Conservation (phyloP, 2,888 invertebrate species). For the Hymenopus coronatus region DNA sequence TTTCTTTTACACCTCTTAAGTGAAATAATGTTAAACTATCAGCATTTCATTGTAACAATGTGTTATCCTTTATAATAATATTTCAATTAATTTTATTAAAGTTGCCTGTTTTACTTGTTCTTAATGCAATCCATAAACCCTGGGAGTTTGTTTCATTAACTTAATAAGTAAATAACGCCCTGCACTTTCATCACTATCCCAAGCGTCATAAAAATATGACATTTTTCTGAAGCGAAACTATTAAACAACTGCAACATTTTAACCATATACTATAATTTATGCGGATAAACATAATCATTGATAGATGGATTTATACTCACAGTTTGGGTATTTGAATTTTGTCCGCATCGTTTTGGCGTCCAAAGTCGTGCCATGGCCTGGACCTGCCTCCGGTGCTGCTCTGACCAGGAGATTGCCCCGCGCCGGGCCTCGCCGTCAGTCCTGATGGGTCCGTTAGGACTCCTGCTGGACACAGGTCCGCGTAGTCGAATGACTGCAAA, state of each 20-base stretch:
- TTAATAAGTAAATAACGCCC: too few relatives aligned
- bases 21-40: too few relatives aligned
- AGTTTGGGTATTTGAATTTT: constrained; percentile 97
- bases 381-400: constrained; percentile 53
- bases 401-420: constrained; percentile 35
- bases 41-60: too few relatives aligned
- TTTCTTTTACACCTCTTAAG: too few relatives aligned
- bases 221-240: too few relatives aligned
- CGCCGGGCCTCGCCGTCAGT: constrained; percentile 53
- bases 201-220: neutral
- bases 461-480: constrained; percentile 77
- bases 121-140: too few relatives aligned
- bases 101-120: too few relatives aligned
- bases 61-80: too few relatives aligned
- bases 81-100: too few relatives aligned
- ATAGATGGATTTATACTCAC: constrained; percentile 61
- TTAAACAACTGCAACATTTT: too few relatives aligned
- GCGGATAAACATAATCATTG: neutral
- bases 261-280: neutral
- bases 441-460: constrained; percentile 74
- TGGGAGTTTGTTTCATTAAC: too few relatives aligned
- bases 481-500: constrained; percentile 85
- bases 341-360: constrained; percentile 89
- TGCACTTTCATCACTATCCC: neutral
- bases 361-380: constrained; percentile 92